phyloP scores from a whole-genome alignment of 2,113 vertebrate genomes.

The Pygoscelis antarcticus region DNA sequence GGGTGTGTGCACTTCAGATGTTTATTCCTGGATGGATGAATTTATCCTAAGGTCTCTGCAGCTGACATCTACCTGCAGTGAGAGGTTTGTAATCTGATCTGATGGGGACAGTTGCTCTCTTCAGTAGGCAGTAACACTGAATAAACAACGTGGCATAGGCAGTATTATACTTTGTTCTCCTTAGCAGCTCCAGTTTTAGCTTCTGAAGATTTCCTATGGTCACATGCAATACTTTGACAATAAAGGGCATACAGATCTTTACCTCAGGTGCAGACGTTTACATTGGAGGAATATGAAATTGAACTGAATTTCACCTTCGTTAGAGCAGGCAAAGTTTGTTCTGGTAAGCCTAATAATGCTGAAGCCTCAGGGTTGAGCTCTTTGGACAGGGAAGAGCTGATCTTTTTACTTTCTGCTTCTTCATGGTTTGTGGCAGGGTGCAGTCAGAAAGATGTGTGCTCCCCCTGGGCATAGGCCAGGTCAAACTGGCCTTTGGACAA shows the following conservation, averaged over 20 bases:
- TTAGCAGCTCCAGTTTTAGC: neutral
- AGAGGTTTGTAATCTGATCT: neutral
- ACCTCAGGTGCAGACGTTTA: neutral
- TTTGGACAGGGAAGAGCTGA: neutral
- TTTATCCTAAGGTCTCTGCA: neutral
- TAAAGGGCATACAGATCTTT: neutral
- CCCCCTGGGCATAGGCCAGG: neutral
- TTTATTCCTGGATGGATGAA: neutral
- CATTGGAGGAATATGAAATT: neutral
- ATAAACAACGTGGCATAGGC: neutral
- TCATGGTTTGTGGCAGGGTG: neutral
- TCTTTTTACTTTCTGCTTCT: neutral
- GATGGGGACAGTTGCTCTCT: neutral
- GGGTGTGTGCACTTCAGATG: neutral
- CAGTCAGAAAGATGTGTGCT: neutral
- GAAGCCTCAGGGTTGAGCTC: neutral
- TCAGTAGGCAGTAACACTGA: neutral
- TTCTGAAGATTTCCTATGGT: neutral
- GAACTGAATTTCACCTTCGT: neutral
- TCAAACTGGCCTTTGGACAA: neutral
- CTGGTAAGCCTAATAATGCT: neutral
- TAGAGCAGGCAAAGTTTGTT: neutral
- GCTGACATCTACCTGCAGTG: neutral
- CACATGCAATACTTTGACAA: accelerated
- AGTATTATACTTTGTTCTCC: neutral